A percentile compares a stretch with the other conserved stretches of the same genome.
phyloP scores from a whole-genome alignment of 53 echinoderm and acorn worm genomes.

The Antedon mediterranea region DNA sequence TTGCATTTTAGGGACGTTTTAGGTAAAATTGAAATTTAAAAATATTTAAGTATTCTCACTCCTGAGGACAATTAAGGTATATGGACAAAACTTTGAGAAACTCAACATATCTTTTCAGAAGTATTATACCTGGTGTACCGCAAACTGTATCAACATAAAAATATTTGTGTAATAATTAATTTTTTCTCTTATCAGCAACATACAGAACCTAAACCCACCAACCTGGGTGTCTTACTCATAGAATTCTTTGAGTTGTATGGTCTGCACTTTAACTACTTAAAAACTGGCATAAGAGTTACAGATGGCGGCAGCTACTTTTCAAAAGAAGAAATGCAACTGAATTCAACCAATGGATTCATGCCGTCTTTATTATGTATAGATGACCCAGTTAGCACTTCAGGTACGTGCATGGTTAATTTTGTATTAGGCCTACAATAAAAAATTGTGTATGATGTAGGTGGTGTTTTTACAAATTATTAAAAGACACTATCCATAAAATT shows the following conservation, averaged over 20 bases:
- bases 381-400: slow-evolving; percentile 41
- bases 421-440: too few species aligned
- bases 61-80: neutral
- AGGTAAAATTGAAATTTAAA: too few species aligned
- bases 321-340: slow-evolving; percentile 75
- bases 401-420: too few species aligned
- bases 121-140: neutral
- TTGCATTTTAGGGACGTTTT: too few species aligned
- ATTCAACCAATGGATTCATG: slow-evolving; percentile 49
- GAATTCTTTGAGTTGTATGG: slow-evolving; percentile 99
- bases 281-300: slow-evolving; percentile 76
- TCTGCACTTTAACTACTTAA: slow-evolving; percentile 94
- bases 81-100: too few species aligned
- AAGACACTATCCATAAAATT: too few species aligned
- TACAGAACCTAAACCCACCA: slow-evolving; percentile 61
- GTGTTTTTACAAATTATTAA: too few species aligned
- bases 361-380: slow-evolving; percentile 76
- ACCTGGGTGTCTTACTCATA: slow-evolving; percentile 83
- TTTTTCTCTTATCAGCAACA: slow-evolving; percentile 36
- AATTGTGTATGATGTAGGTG: too few species aligned
- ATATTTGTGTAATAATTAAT: neutral
- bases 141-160: neutral
- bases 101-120: too few species aligned
- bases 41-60: too few species aligned
- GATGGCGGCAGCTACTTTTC: slow-evolving; percentile 81